Evolutionary conservation across 2,888 invertebrate genomes (phyloP).

Genomic region (Epirrhoe tristata): DNA sequence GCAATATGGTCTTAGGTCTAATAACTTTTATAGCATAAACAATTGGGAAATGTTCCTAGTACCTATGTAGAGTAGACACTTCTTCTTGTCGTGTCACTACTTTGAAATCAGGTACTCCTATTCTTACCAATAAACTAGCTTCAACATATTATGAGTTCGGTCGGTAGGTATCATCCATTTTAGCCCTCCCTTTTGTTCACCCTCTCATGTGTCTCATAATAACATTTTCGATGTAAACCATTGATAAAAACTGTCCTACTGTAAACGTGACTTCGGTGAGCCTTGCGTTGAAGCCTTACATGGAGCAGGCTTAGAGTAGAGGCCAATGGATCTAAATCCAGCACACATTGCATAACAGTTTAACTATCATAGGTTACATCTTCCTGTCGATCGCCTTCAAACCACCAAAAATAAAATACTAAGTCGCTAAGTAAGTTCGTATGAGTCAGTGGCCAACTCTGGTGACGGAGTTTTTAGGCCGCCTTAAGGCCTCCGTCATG

Average conservation of each 20-base stretch:
- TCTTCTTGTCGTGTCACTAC: no score
- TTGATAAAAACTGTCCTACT: background rate
- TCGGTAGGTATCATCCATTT: no score
- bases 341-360: conserved; percentile 22
- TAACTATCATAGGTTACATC: conserved; percentile 6
- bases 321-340: conserved; percentile 24
- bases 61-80: no score
- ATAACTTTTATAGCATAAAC: conserved; percentile 13
- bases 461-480: no score
- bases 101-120: no score
- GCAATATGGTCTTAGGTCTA: conserved; percentile 42
- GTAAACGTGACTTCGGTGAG: conserved; percentile 16
- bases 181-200: no score
- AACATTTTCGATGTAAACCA: background rate
- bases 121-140: no score
- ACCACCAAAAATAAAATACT: background rate
- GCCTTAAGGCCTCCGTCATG: no score
- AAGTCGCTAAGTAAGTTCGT: no score
- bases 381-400: conserved; percentile 19
- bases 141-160: no score
- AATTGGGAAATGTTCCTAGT: conserved; percentile 6
- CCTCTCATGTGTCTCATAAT: no score
- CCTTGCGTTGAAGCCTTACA: conserved; percentile 29
- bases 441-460: no score
- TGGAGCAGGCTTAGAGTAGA: conserved; percentile 19